Conservation (phyloP, 1,140 invertebrate genomes). For the Hylyphantes graminicola region DNA sequence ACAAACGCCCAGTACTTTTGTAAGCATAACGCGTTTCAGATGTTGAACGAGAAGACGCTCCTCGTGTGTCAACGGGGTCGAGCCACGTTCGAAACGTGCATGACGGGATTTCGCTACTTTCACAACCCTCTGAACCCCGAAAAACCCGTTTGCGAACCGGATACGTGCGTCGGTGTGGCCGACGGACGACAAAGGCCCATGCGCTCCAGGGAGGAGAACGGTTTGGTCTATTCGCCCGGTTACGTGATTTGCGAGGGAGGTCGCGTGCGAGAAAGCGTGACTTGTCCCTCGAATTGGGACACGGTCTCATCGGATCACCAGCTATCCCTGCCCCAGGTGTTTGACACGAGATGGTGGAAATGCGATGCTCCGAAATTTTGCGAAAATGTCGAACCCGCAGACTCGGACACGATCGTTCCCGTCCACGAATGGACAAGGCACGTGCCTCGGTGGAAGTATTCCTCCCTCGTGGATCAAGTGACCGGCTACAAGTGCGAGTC, state of each 20-base stretch:
- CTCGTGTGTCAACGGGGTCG: not conserved
- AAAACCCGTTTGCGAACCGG: not conserved
- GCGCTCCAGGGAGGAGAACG: not conserved
- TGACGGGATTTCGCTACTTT: not conserved
- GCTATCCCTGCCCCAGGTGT: not conserved
- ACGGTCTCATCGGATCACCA: not conserved
- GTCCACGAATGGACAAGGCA: too few species aligned
- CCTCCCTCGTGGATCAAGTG: too few species aligned
- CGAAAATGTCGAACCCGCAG: not conserved
- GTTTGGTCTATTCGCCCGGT: not conserved
- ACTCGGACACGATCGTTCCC: too few species aligned
- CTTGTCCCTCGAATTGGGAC: not conserved
- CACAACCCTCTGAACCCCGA: too few species aligned
- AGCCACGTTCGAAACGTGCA: not conserved
- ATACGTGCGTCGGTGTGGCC: not conserved
- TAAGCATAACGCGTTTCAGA: not conserved
- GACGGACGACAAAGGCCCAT: not conserved
- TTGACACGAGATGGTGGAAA: not conserved
- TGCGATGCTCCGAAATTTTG: slow-evolving; percentile 7
- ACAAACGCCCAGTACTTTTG: not conserved
- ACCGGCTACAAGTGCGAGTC: too few species aligned
- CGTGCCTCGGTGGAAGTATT: too few species aligned
- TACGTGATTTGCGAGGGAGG: not conserved
- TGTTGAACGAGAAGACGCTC: not conserved
- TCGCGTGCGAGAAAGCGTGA: not conserved